Conservation (phyloP, 2,888 invertebrate species). For the Heliconius ethilla region DNA sequence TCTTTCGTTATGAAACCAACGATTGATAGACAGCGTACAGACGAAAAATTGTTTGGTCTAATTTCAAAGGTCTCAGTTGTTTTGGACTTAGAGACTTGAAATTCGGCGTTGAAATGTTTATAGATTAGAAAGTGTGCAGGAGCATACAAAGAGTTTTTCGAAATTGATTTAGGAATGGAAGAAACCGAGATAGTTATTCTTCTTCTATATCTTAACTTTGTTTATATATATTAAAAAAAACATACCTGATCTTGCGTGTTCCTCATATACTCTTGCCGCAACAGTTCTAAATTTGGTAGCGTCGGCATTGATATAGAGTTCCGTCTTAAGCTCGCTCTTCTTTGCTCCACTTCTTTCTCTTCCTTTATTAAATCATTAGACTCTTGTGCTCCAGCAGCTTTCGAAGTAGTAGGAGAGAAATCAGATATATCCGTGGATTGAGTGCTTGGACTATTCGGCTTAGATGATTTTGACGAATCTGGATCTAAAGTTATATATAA, state of each 20-base stretch:
- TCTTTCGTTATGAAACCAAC: no score
- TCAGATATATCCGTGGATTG: slow-evolving; percentile 58
- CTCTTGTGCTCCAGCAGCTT: slow-evolving; percentile 60
- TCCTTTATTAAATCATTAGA: slow-evolving; percentile 61
- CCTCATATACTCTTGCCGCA: slow-evolving; percentile 72
- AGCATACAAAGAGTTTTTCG: no score
- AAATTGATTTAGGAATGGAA: no score
- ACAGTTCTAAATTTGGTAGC: slow-evolving; percentile 84
- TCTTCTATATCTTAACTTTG: no score
- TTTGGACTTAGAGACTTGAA: no score
- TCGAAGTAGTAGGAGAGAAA: slow-evolving; percentile 59
- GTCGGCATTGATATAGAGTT: slow-evolving; percentile 89
- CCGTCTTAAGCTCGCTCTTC: slow-evolving; percentile 76
- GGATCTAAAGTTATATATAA: slow-evolving; percentile 75
- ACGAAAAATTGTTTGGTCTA: no score
- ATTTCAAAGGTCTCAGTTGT: no score
- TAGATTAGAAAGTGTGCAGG: no score
- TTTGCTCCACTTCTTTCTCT: slow-evolving; percentile 59
- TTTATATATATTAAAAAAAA: slow-evolving; percentile 22
- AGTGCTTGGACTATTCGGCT: slow-evolving; percentile 56
- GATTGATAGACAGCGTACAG: no score
- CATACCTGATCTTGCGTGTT: slow-evolving; percentile 67
- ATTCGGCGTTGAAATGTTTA: no score
- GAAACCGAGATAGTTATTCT: no score
- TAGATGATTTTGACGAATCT: slow-evolving; percentile 57